These are phyloP conservation scores for Euphydryas editha DNA, from an alignment of 2,888 invertebrate genomes.

Conservation along the genomic window DNA sequence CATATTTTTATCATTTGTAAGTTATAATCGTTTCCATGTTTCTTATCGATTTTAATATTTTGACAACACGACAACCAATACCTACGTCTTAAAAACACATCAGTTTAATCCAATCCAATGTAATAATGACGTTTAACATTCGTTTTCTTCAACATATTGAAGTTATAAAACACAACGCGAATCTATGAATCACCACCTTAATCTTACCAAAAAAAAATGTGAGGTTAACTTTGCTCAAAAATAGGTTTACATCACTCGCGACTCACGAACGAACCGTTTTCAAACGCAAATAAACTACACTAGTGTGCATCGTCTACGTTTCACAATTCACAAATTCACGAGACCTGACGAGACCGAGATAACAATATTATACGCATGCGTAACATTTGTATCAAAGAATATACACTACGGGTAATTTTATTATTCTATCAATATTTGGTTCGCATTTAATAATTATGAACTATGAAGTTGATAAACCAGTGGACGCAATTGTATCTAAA, in stretches of 20 bases:
- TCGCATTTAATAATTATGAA: background rate
- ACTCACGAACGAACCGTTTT: conserved; percentile 49
- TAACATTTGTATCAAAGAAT: conserved; percentile 20
- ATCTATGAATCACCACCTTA: conserved; percentile 63
- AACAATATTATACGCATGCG: conserved; percentile 36
- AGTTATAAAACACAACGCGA: conserved; percentile 11
- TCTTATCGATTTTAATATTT: conserved; percentile 61
- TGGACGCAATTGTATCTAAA: background rate
- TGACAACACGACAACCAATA: conserved; percentile 16
- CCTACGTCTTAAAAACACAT: conserved; percentile 20
- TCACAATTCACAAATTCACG: conserved; percentile 35
- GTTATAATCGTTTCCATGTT: conserved; percentile 54
- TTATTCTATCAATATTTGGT: no score
- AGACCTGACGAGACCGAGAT: conserved; percentile 29
- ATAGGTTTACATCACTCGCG: conserved; percentile 62
- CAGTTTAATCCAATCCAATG: background rate
- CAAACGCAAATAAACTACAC: conserved; percentile 68
- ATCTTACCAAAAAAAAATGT: conserved; percentile 54
- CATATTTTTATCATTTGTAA: conserved; percentile 66
- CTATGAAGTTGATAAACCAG: background rate
- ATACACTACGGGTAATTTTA: conserved; percentile 29
- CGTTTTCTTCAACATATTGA: conserved; percentile 7
- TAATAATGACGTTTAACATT: background rate
- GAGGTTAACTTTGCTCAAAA: conserved; percentile 72
- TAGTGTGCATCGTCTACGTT: conserved; percentile 41